phyloP scores from a whole-genome alignment of 2,113 vertebrate species.

The Hassar affinis region DNA sequence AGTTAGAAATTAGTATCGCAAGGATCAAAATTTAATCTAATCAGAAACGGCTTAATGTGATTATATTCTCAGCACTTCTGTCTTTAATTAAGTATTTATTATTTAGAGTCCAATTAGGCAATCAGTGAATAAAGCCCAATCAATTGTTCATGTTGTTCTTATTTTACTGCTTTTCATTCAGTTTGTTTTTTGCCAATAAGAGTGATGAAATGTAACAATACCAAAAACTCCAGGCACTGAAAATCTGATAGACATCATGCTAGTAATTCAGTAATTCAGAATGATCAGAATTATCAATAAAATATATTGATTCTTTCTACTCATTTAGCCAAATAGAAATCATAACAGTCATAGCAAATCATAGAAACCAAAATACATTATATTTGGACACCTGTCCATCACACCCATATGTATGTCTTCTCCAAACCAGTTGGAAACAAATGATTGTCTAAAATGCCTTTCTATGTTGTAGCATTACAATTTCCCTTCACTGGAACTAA shows the following conservation, averaged over 20 bases:
- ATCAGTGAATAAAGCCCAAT: not conserved
- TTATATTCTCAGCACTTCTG: not conserved
- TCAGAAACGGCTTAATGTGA: not conserved
- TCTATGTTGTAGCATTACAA: not conserved
- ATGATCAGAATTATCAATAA: no score
- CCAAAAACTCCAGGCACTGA: not conserved
- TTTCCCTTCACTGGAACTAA: not conserved
- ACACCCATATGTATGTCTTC: not conserved
- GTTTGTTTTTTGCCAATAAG: not conserved
- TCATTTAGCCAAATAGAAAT: not conserved
- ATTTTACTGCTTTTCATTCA: not conserved
- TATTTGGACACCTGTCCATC: not conserved
- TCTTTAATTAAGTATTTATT: not conserved
- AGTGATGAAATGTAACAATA: not conserved
- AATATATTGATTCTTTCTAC: not conserved
- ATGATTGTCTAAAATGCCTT: not conserved
- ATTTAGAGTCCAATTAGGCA: not conserved
- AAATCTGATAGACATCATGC: not conserved
- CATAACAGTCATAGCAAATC: not conserved
- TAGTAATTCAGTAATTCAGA: not conserved
- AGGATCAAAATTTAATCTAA: not conserved
- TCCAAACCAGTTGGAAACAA: not conserved
- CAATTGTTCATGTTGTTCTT: not conserved
- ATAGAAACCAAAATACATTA: not conserved
- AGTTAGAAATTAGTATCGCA: no score